phyloP scores from a whole-genome alignment of 2,888 invertebrate species.

The Apotomis betuletana region DNA sequence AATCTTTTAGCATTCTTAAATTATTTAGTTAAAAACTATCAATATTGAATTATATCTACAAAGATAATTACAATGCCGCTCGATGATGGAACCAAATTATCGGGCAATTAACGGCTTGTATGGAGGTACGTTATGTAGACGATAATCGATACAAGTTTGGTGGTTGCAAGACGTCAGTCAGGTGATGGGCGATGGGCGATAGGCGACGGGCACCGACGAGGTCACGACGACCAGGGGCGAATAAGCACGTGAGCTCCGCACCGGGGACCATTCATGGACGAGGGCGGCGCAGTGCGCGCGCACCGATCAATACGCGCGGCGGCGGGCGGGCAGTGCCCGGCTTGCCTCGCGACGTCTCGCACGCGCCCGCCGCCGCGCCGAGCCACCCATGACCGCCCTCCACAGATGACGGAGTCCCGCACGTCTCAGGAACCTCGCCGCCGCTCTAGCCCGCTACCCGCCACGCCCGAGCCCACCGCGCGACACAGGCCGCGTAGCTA shows the following conservation, averaged over 20 bases:
- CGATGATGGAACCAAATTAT: slow-evolving; percentile 4
- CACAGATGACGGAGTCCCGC: slow-evolving; percentile 83
- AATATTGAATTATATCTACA: not conserved
- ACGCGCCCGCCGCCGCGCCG: slow-evolving; percentile 63
- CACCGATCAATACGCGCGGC: slow-evolving; percentile 67
- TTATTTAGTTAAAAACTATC: not conserved
- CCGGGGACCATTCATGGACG: slow-evolving; percentile 77
- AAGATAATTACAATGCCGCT: not conserved
- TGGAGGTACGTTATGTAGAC: slow-evolving; percentile 1
- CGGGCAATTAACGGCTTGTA: slow-evolving; percentile 15
- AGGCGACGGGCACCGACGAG: slow-evolving; percentile 31
- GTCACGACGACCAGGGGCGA: slow-evolving; percentile 49
- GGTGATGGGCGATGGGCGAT: slow-evolving; percentile 25
- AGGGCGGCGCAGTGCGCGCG: slow-evolving; percentile 77
- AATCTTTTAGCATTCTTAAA: not conserved
- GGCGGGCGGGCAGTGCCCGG: slow-evolving; percentile 73
- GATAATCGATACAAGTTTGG: slow-evolving; percentile 29
- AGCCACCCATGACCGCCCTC: slow-evolving; percentile 75
- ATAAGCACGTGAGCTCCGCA: slow-evolving; percentile 74
- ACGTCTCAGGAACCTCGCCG: slow-evolving; percentile 63
- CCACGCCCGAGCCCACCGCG: slow-evolving; percentile 64
- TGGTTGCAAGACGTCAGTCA: slow-evolving; percentile 28
- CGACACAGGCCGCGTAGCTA: slow-evolving; percentile 55
- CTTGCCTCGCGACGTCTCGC: slow-evolving; percentile 71
- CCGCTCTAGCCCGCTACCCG: slow-evolving; percentile 66